phyloP scores from a whole-genome alignment of 1,140 invertebrate species.

The Heliconius hermathena region DNA sequence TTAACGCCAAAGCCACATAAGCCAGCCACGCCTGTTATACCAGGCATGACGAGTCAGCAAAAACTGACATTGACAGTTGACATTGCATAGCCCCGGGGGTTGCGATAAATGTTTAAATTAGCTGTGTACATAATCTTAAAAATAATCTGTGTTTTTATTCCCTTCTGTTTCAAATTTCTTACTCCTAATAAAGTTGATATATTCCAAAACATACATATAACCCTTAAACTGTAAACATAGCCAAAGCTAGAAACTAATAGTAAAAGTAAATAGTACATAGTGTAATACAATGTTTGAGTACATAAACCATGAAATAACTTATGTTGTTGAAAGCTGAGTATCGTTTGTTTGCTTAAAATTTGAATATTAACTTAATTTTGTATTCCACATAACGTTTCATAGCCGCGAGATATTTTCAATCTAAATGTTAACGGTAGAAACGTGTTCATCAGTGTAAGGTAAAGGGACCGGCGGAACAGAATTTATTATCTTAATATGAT shows the following conservation, averaged over 20 bases:
- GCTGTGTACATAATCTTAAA: too few species aligned
- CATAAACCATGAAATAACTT: slow-evolving; percentile 8
- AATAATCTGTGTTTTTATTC: too few species aligned
- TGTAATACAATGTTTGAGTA: slow-evolving; percentile 10
- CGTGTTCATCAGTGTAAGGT: background rate
- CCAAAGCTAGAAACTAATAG: background rate
- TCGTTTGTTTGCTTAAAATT: slow-evolving; percentile 17
- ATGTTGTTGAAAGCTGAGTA: slow-evolving; percentile 6
- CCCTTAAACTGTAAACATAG: background rate
- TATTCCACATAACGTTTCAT: slow-evolving; percentile 8
- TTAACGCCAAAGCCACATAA: too few species aligned
- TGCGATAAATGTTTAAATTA: too few species aligned
- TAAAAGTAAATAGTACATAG: slow-evolving; percentile 13
- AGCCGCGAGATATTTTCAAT: slow-evolving; percentile 6
- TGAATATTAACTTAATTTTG: slow-evolving; percentile 19
- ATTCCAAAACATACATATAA: background rate
- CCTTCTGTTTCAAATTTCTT: too few species aligned
- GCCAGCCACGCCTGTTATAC: too few species aligned
- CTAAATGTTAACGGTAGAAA: background rate
- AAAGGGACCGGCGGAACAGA: background rate
- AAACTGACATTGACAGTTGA: too few species aligned
- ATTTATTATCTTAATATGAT: background rate
- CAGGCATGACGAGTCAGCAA: too few species aligned
- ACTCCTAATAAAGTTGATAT: background rate
- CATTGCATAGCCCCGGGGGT: too few species aligned